Base-by-base conservation (phyloP, 2,113 vertebrate genomes). In the Pica pica region DNA sequence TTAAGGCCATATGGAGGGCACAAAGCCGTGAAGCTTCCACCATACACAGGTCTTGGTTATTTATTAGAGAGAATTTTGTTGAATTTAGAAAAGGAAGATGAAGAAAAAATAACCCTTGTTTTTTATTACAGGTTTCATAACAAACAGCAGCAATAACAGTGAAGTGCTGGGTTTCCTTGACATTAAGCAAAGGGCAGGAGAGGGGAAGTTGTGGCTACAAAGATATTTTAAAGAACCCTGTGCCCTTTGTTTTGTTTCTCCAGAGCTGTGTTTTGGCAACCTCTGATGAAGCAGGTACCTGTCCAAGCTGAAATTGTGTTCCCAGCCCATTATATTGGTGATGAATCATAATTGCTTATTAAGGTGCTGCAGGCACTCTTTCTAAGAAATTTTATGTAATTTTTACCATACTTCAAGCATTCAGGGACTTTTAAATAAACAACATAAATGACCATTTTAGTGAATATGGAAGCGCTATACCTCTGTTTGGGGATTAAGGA, bases 401-500 rank as follows among this genome's bases (percentile, higher is more conserved):
- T 78, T 95, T 70, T 85, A 69, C 46, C 77, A 21, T 41, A 83
- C 27, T 68, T 87, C 5, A 68, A 80, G 75, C 55, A 78, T 73
- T 57, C 55, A 78, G 16, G 30, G 77, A 87, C 53, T 79, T 95
- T 47, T 30, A 84, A 96, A 91, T 39, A 94, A 97, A 90, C 37
- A 31, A 92, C 67, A 91, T 42, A 92, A 96, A 90, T 39, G 23
- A 87, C 73, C 16, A 2, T 90, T 92, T 89, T 53, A 59, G 65
- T 69, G 84, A 89, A 26, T 81, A 50, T 44, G 23, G 92, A 79
- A 82, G 61, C 17, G 9, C 9, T 53, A 10, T 10, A 61, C 53
- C 37, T 77, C 93, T 95, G 83, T 90, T 69, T 92, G 28, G 68
- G 91, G 95, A 95, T 91, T 87, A 93, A 91, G 83, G 87, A 94